Evolutionary conservation across 1,140 invertebrate genomes (phyloP).

Genomic region (Ephestia elutella): DNA sequence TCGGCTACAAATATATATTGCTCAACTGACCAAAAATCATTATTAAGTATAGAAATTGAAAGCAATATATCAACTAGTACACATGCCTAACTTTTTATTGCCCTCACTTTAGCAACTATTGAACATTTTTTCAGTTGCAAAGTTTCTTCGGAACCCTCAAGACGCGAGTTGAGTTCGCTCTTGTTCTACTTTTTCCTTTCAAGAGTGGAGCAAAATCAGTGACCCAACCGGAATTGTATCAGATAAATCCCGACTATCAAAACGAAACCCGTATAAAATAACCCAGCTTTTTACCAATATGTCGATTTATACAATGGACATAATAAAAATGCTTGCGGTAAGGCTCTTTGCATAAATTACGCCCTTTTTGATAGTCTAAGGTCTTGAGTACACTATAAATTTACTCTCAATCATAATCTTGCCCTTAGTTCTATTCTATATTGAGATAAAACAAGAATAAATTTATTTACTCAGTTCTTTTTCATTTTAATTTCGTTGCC

Average conservation of each 20-base stretch:
- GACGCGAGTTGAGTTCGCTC: not conserved
- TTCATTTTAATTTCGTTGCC: too few species aligned
- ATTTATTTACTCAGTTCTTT: too few species aligned
- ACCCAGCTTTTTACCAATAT: not conserved
- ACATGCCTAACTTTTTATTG: too few species aligned
- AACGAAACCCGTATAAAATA: constrained; percentile 1
- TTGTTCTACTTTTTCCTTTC: not conserved
- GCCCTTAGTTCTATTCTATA: not conserved
- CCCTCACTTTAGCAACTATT: too few species aligned
- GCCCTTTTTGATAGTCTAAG: not conserved
- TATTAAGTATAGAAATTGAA: too few species aligned
- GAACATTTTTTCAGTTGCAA: not conserved
- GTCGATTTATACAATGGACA: not conserved
- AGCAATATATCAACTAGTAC: too few species aligned
- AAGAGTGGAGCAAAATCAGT: not conserved
- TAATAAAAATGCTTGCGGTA: not conserved
- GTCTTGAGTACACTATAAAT: not conserved
- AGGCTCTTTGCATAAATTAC: constrained; percentile 3
- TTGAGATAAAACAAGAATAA: too few species aligned
- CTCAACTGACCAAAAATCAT: too few species aligned
- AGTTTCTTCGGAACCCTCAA: not conserved
- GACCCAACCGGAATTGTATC: constrained; percentile 1
- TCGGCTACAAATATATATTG: too few species aligned
- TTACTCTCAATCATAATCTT: not conserved
- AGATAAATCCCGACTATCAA: not conserved